Base-by-base conservation (phyloP, 2,797 vertebrate genomes). In the Pelochelys cantorii region DNA sequence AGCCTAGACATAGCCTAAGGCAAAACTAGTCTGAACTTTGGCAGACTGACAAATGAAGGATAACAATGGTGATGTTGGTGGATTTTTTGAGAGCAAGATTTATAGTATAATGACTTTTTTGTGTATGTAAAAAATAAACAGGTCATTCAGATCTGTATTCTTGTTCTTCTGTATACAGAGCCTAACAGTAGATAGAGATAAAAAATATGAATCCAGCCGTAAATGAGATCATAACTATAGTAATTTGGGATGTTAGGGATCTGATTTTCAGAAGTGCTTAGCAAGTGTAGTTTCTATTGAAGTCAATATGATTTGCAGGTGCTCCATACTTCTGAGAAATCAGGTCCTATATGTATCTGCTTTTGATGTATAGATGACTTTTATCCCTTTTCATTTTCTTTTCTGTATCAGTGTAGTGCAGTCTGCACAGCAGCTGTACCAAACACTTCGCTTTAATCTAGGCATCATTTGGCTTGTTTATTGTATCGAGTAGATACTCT, bases 391-490 rank as follows among this genome's bases (percentile, higher is more conserved):
- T 89, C 79, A 55, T 77, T 90, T 93, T 55, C 71, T 83, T 62
- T 60, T 82, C 34, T 59, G 15, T 81, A 60, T 60, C 34, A 20
- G 5, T 82, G 7, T 53, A 87, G 54, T 93, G 88, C 86, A 37
- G 81, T 29, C 17, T 89, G n/a, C 31, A 86, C 42, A 92, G n/a
- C 86, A 90, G 88, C 84, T 48, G 56, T 37, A 90, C 53, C 1
- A 15, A 91, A 90, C 86, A 62, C 18, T 52, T 82, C 57, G 80
- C 56, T n/a, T 89, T 79, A 89, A 84, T 86, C 56, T 22, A 83
- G n/a, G 11, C 79, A 65, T 65, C 80, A 91, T 60, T 80, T 84
- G 60, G 74, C 42, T 93, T 90, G 31, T 37, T 89, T 84, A 31
- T 53, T 0, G 0, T 54, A 54, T 54, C 14, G 5, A 87, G 71